Evolutionary conservation across 1,140 invertebrate species (phyloP), one percentile per base, ranked within the genome.

Genomic region (Atta texana): DNA sequence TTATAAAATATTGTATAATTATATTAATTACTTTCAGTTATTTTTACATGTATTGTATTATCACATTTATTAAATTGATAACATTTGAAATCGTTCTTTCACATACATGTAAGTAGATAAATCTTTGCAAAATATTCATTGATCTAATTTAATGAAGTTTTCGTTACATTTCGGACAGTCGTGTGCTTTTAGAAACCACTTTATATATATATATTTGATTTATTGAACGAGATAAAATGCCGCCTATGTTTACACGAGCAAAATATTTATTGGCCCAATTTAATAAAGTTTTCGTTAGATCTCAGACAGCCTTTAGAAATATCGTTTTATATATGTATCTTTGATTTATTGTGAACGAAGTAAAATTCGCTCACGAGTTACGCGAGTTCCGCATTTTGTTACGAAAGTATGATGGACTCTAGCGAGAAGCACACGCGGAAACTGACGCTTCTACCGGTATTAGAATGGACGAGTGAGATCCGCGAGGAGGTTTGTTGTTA

Each of bases 401-500:
- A n/a, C 31, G 12, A 76, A 81, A 82, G 76, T 85, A 81, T 89
- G 91, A 89, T 55, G 59, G 88, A 90, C 77, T 77, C 71, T 55
- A 57, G 75, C 77, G 88, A 92, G 87, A 81, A 87, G 76, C 74
- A 87, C 72, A 34, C 49, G 59, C 84, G 88, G 88, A 90, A 85
- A 72, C 82, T 90, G 90, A 87, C 80, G 75, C 76, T 68, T 87
- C 77, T 77, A 87, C 81, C 81, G 55, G 89, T 90, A 92, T 93
- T 93, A 92, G 80, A 84, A 87, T 76, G 89, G 89, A 89, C 88
- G 89, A 91, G 92, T 86, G 90, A 93, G 90, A 92, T 92, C 89
- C 90, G 91, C 91, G 92, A 16, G 49, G 63, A 88, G 88, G 91
- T 92, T 93, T 93, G 92, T 93, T 93, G 93, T 93, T 93, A 93